A percentile compares a stretch with the other conserved stretches of the same genome.
phyloP scores from a whole-genome alignment of 2,888 invertebrate genomes.

The Tiphia femorata region DNA sequence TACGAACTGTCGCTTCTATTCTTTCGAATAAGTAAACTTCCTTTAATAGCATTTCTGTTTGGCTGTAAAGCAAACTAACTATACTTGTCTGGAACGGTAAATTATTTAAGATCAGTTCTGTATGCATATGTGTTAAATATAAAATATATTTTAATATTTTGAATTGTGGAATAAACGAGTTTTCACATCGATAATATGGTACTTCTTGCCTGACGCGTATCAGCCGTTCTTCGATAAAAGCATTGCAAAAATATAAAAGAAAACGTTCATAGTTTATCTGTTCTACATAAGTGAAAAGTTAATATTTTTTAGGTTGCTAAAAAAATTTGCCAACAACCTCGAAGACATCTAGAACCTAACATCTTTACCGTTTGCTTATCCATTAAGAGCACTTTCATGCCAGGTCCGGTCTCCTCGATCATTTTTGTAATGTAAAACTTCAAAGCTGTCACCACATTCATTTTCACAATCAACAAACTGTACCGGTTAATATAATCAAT shows the following conservation, averaged over 20 bases:
- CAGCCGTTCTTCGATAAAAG: too few species aligned
- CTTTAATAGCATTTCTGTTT: constrained; percentile 97
- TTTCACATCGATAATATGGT: too few species aligned
- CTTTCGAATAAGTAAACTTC: constrained; percentile 98
- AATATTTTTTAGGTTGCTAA: too few species aligned
- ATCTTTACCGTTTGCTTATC: constrained; percentile 92
- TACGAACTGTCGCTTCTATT: constrained; percentile 73
- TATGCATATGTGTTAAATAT: constrained; percentile 1
- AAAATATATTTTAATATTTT: background rate
- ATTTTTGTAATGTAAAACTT: constrained; percentile 97
- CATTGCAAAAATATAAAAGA: too few species aligned
- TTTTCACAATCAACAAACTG: too few species aligned
- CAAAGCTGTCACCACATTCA: constrained; percentile 94
- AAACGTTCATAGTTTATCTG: too few species aligned
- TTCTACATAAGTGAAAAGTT: background rate
- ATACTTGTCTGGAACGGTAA: constrained; percentile 84
- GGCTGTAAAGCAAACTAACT: constrained; percentile 97
- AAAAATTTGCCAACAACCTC: too few species aligned
- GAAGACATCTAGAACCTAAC: too few species aligned
- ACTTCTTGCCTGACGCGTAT: too few species aligned
- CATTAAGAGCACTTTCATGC: constrained; percentile 98
- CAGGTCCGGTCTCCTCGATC: constrained; percentile 97
- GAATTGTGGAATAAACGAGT: too few species aligned
- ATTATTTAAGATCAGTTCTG: constrained; percentile 6
- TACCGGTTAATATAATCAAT: too few species aligned